Percentiles rank a stretch among this genome's conserved stretches.
Evolutionary conservation across 1,140 invertebrate genomes (phyloP).

Genomic region (Aethina tumida): DNA sequence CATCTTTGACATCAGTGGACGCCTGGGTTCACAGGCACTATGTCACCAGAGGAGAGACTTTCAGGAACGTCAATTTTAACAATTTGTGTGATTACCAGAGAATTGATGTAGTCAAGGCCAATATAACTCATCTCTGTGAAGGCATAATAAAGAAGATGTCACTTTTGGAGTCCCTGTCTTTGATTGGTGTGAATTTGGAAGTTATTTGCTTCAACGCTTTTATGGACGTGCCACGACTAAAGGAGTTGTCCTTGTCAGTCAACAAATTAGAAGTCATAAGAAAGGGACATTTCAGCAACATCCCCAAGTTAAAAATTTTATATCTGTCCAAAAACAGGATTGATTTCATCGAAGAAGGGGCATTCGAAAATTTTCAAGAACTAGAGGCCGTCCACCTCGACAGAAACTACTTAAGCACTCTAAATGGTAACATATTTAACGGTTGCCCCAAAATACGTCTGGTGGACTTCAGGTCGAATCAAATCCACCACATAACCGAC

Average conservation of each 20-base stretch:
- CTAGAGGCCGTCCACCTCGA: slow-evolving; percentile 18
- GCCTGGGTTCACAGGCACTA: slow-evolving; percentile 8
- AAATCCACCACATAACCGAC: slow-evolving; percentile 2
- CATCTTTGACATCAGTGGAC: slow-evolving; percentile 12
- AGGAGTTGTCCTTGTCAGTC: slow-evolving; percentile 19
- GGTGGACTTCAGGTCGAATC: slow-evolving; percentile 12
- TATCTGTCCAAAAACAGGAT: slow-evolving; percentile 20
- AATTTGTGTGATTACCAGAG: slow-evolving; percentile 11
- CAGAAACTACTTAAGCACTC: slow-evolving; percentile 15
- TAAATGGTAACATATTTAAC: slow-evolving; percentile 11
- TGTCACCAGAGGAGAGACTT: slow-evolving; percentile 3
- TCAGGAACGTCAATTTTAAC: slow-evolving; percentile 12
- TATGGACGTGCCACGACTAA: slow-evolving; percentile 16
- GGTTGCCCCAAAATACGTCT: slow-evolving; percentile 7
- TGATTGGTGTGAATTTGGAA: slow-evolving; percentile 19
- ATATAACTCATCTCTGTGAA: slow-evolving; percentile 18
- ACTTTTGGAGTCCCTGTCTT: slow-evolving; percentile 10
- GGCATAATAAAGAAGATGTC: slow-evolving; percentile 22
- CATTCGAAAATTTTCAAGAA: slow-evolving; percentile 13
- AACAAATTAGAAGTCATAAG: slow-evolving; percentile 16
- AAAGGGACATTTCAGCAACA: slow-evolving; percentile 14
- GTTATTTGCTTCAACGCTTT: slow-evolving; percentile 17
- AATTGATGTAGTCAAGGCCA: slow-evolving; percentile 18
- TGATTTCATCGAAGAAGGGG: slow-evolving; percentile 14
- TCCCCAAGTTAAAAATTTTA: slow-evolving; percentile 11